Evolutionary conservation across 2,797 vertebrate genomes (phyloP).

Genomic region (Chromis chromis): DNA sequence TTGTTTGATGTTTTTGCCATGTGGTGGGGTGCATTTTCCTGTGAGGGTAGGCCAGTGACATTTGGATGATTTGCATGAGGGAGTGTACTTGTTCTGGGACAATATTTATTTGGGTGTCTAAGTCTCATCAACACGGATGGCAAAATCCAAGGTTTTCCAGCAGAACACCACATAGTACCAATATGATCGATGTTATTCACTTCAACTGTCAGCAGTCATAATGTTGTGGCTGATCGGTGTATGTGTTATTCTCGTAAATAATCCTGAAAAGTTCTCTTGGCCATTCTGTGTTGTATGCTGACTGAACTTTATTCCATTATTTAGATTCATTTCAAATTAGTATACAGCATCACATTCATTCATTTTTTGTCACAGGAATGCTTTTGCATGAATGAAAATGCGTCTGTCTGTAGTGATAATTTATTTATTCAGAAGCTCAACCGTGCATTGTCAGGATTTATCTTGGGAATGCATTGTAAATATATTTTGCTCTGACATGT

Average conservation of each 20-base stretch:
- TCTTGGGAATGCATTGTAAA: conserved; percentile 20
- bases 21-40: no score
- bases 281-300: neutral
- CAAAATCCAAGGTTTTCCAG: no score
- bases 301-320: neutral
- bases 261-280: neutral
- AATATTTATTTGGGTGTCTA: no score
- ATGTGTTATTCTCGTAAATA: neutral
- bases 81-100: no score
- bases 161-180: no score
- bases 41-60: no score
- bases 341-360: neutral
- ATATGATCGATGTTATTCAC: no score
- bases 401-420: neutral
- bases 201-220: no score
- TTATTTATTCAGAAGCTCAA: conserved; percentile 28
- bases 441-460: neutral
- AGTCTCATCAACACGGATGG: no score
- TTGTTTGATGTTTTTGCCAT: no score
- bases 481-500: neutral
- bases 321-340: neutral
- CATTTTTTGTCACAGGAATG: neutral
- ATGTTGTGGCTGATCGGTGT: no score
- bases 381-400: neutral
- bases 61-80: no score